A percentile compares a stretch with the other conserved stretches of the same genome.
Evolutionary conservation across 64 coral and sea anemone genomes (phyloP).

Genomic region (Pachyseris speciosa): DNA sequence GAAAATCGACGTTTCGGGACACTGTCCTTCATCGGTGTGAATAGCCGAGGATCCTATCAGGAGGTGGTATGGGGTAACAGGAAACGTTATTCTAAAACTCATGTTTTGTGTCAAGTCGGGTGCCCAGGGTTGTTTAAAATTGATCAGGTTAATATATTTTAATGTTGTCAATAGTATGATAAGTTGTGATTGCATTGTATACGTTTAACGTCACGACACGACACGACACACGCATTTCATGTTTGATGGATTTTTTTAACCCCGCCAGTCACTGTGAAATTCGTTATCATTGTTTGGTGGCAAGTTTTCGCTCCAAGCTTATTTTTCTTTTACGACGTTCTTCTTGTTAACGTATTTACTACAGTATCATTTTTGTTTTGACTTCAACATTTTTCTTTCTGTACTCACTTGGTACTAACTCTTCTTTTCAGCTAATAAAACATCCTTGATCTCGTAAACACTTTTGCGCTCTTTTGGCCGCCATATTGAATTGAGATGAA

Average conservation of each 20-base stretch:
- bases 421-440: neutral
- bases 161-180: neutral
- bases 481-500: neutral
- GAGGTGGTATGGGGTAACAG: too few relatives aligned
- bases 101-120: too few relatives aligned
- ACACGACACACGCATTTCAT: neutral
- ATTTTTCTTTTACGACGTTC: neutral
- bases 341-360: neutral
- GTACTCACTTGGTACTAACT: neutral
- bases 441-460: neutral
- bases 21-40: too few relatives aligned
- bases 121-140: too few relatives aligned
- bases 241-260: neutral
- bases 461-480: neutral
- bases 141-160: too few relatives aligned
- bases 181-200: neutral
- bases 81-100: too few relatives aligned
- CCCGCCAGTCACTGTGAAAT: neutral
- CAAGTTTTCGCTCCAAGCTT: neutral
- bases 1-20: too few relatives aligned
- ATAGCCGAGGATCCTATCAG: too few relatives aligned
- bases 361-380: neutral
- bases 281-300: neutral
- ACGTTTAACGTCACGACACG: neutral
- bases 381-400: neutral